These are phyloP conservation scores for Arbacia lixula DNA, from an alignment of 53 echinoderm and acorn worm genomes.

Conservation along the genomic window DNA sequence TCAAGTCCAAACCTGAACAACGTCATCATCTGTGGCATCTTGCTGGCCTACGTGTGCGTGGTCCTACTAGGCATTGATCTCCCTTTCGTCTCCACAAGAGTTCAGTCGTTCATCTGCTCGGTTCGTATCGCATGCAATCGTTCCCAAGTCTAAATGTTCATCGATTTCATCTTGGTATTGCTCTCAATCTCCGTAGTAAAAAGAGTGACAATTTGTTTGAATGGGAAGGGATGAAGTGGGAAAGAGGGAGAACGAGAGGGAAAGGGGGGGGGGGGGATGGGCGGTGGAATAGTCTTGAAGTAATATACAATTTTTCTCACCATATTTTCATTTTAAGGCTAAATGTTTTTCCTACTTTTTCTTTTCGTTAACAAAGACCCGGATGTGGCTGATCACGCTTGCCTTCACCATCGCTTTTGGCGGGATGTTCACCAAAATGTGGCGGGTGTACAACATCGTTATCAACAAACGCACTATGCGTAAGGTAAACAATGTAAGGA, in stretches of 20 bases:
- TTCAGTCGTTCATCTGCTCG: conserved; percentile 2
- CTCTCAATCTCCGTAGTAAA: too few relatives aligned
- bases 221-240: too few relatives aligned
- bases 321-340: not conserved
- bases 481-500: conserved; percentile 55
- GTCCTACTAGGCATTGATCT: conserved; percentile 73
- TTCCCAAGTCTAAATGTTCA: too few relatives aligned
- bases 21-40: conserved; percentile 66
- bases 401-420: conserved; percentile 83
- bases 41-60: conserved; percentile 70
- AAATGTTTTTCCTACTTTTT: not conserved
- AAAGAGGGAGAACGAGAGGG: too few relatives aligned
- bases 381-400: conserved; percentile 66
- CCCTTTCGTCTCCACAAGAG: not conserved
- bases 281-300: too few relatives aligned
- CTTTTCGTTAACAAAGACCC: conserved; percentile 60
- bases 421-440: conserved; percentile 94
- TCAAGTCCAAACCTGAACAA: conserved; percentile 90
- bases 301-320: too few relatives aligned
- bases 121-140: conserved; percentile 18
- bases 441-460: conserved; percentile 88
- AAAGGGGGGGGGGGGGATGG: too few relatives aligned
- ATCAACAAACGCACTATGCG: conserved; percentile 81
- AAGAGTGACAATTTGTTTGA: too few relatives aligned
- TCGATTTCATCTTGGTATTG: too few relatives aligned